Evolutionary conservation across 2,888 invertebrate genomes (phyloP).

Genomic region (Operophtera brumata): DNA sequence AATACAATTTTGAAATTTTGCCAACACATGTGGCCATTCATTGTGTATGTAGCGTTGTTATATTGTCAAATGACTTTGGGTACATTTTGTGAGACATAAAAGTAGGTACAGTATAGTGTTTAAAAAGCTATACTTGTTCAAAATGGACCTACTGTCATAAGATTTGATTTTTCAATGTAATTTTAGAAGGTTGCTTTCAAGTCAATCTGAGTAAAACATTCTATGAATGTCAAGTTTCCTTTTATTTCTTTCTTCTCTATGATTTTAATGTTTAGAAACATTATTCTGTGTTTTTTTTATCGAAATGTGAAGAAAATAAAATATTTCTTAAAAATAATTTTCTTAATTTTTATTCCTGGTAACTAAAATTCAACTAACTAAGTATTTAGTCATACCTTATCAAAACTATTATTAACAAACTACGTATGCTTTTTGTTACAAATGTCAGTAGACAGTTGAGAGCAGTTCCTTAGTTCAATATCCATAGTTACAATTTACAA

Average conservation of each 20-base stretch:
- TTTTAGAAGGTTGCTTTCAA: slow-evolving; percentile 63
- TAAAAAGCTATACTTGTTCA: slow-evolving; percentile 25
- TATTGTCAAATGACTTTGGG: slow-evolving; percentile 35
- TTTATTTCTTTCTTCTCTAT: slow-evolving; percentile 41
- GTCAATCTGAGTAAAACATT: slow-evolving; percentile 74
- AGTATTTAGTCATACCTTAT: too few species aligned
- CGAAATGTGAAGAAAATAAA: slow-evolving; percentile 18
- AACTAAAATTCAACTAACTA: neutral
- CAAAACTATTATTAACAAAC: too few species aligned
- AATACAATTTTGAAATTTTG: slow-evolving; percentile 52
- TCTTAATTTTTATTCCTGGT: neutral
- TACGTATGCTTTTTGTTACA: too few species aligned
- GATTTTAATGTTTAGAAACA: slow-evolving; percentile 13
- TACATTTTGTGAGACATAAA: slow-evolving; percentile 35
- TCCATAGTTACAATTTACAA: neutral
- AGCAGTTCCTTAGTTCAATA: too few species aligned
- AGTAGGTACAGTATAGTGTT: neutral
- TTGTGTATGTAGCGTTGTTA: slow-evolving; percentile 36
- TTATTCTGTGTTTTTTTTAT: slow-evolving; percentile 2
- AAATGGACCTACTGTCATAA: slow-evolving; percentile 49
- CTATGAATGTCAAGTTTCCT: slow-evolving; percentile 67
- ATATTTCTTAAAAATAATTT: slow-evolving; percentile 15
- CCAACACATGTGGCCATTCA: slow-evolving; percentile 71
- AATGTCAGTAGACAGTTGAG: too few species aligned
- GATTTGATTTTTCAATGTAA: slow-evolving; percentile 45